Base-by-base conservation (phyloP, 1,140 invertebrate species). In the Formica selysi region DNA sequence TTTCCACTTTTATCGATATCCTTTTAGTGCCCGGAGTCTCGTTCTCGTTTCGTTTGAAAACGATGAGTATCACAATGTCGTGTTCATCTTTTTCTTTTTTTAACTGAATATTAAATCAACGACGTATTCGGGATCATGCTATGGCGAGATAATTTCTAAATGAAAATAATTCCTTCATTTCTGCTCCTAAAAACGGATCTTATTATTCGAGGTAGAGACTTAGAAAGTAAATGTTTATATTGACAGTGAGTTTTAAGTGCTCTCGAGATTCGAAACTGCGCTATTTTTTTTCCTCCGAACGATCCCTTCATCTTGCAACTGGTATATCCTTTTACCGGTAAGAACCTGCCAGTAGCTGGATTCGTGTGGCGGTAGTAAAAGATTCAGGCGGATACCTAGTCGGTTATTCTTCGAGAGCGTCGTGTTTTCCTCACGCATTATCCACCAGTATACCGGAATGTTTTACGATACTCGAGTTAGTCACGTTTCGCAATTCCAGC, bases 401-500 rank as follows among this genome's bases (percentile, higher is more conserved):
- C 36, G 54, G 57, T 76, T 76, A 81, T 80, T 71, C 32, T 44
- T 83, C 76, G 19, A 85, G 32, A 19, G 57, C 29, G 8, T 67
- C 16, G 29, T 36, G 16, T 13, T 2, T 41, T 2, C 1, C 1
- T n/a, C 57, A 26, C 13, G 19, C 48, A 22, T 79, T 86, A 87
- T 59, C 7, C 59, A 38, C 51, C 68, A 36, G 74, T 86, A 79
- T 73, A 48, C 74, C 41, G 36, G n/a, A 71, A 79, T 71, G 59
- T 79, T 86, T 87, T 79, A 79, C 68, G 67, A 79, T 32, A 32
- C 7, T 65, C 54, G 70, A 87, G 76, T 85, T 68, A 74, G 64
- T 76, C 62, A 57, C 76, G 38, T 86, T 68, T 86, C 41, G 38
- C 84, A 54, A 86, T 62, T 62, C 41, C 41, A 54, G 29, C 65